These are phyloP conservation scores for Solenopsis fugax DNA, from an alignment of 1,140 invertebrate genomes.

Conservation along the genomic window DNA sequence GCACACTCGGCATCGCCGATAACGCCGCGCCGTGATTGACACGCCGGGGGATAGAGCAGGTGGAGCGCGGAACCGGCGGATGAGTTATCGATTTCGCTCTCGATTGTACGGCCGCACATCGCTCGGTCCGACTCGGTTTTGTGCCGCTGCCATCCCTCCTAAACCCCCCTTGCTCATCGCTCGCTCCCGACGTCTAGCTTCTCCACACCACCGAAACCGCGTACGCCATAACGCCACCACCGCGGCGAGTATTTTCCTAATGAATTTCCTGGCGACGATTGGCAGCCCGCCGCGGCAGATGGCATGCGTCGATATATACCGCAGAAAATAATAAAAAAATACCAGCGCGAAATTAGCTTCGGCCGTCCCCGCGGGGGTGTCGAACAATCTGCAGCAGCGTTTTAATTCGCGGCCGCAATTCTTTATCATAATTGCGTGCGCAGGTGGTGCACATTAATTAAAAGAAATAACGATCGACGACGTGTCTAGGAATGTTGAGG, in stretches of 20 bases:
- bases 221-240: constrained; percentile 40
- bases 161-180: background rate
- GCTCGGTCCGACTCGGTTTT: constrained; percentile 48
- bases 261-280: constrained; percentile 64
- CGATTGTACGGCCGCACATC: constrained; percentile 46
- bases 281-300: constrained; percentile 49
- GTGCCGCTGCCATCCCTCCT: background rate
- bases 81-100: constrained; percentile 63
- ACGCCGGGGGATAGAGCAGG: constrained; percentile 42
- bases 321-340: constrained; percentile 21
- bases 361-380: background rate
- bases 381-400: constrained; percentile 36
- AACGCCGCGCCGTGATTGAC: constrained; percentile 59
- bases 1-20: constrained; percentile 64
- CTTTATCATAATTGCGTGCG: constrained; percentile 46
- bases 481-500: background rate
- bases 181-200: background rate
- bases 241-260: constrained; percentile 56
- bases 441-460: constrained; percentile 48
- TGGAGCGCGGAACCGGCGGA: constrained; percentile 41
- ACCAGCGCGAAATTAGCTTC: constrained; percentile 40
- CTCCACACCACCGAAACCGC: constrained; percentile 37
- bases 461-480: constrained; percentile 1
- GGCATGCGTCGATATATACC: constrained; percentile 50
- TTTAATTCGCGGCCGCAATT: constrained; percentile 53